Conservation (phyloP, 2,113 vertebrate genomes). For the Helogale parvula region DNA sequence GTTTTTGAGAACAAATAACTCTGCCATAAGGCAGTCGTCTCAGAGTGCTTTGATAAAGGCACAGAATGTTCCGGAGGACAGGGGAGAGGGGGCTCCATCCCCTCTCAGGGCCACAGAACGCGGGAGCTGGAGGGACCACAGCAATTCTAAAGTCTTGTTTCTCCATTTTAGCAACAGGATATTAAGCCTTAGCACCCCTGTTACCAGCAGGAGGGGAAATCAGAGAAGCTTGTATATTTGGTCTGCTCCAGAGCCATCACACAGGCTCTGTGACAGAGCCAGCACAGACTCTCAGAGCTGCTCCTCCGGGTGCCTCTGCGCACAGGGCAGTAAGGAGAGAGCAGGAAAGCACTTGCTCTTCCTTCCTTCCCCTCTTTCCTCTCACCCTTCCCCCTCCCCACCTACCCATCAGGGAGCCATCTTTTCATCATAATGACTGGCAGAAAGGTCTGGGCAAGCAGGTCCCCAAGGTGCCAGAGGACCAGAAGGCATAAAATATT, state of each 20-base stretch:
- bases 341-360: not conserved
- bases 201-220: not conserved
- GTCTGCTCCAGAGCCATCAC: not conserved
- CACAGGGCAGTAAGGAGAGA: not conserved
- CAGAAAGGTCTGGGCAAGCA: constrained; percentile 86
- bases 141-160: not conserved
- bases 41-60: not conserved
- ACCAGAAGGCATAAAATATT: constrained; percentile 93
- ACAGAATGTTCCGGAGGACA: not conserved
- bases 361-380: not conserved
- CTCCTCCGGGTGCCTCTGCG: not conserved
- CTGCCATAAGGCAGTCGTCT: not conserved
- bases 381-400: not conserved
- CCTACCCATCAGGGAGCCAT: constrained; percentile 71
- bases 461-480: constrained; percentile 85
- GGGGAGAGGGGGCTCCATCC: not conserved
- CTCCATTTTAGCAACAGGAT: not conserved
- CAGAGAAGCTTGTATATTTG: not conserved
- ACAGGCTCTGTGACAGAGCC: not conserved
- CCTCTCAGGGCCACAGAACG: no score
- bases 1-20: not conserved
- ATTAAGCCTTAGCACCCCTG: accelerated
- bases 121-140: not conserved
- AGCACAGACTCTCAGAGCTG: not conserved
- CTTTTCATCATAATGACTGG: constrained; percentile 86